Conservation (phyloP, 2,113 vertebrate genomes). For the Aix galericulata region DNA sequence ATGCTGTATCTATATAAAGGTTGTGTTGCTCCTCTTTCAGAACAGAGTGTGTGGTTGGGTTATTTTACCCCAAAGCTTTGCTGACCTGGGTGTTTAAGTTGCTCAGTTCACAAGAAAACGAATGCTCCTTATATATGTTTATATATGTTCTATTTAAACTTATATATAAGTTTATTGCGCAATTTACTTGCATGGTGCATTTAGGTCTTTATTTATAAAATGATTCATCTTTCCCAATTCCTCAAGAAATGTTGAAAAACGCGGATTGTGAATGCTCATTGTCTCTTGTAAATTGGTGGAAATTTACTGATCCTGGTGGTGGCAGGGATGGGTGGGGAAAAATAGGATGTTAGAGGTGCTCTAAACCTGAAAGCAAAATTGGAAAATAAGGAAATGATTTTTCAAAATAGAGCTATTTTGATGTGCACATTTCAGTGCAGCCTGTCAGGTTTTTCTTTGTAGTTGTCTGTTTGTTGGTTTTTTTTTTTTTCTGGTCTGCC, state of each 20-base stretch:
- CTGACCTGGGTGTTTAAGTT: neutral
- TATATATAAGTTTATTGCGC: neutral
- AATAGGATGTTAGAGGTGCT: neutral
- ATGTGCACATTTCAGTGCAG: neutral
- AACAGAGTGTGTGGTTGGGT: neutral
- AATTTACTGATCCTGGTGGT: neutral
- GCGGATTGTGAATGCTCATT: neutral
- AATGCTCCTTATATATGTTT: neutral
- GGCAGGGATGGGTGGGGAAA: neutral
- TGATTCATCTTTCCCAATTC: neutral
- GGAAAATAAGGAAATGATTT: neutral
- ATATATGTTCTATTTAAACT: too few relatives aligned
- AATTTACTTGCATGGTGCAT: neutral
- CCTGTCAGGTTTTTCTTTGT: neutral
- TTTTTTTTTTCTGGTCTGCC: neutral
- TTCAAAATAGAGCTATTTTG: neutral
- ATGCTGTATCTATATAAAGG: neutral
- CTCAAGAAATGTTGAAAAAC: neutral
- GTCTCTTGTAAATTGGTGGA: neutral
- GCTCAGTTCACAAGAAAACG: neutral
- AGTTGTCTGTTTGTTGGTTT: neutral
- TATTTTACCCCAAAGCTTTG: neutral
- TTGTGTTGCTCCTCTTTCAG: neutral
- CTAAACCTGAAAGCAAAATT: neutral
- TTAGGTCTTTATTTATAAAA: neutral